These are phyloP conservation scores for Zaprionus camerounensis DNA, from an alignment of 1,140 invertebrate genomes.

Conservation along the genomic window DNA sequence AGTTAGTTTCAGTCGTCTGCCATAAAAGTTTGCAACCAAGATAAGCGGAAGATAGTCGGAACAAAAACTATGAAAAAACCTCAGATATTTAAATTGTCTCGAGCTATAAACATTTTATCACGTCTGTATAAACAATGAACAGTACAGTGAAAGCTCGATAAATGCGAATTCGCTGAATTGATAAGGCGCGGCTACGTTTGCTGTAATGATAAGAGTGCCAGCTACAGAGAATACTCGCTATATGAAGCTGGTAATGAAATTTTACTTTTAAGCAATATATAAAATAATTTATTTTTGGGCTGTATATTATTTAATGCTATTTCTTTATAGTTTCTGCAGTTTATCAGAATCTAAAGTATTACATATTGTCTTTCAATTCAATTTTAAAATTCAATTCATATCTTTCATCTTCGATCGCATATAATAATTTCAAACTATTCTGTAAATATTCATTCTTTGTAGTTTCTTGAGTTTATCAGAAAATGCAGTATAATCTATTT, in stretches of 20 bases:
- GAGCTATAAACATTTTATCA: constrained; percentile 31
- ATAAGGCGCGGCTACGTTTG: background rate
- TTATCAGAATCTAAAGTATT: too few species aligned
- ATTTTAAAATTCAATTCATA: too few species aligned
- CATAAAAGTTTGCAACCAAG: background rate
- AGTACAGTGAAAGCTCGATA: background rate
- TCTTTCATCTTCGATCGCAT: too few species aligned
- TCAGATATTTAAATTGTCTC: background rate
- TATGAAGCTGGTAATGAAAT: background rate
- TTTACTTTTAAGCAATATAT: too few species aligned
- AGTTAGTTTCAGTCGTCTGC: background rate
- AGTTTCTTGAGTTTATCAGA: background rate
- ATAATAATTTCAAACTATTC: too few species aligned
- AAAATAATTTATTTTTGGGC: too few species aligned
- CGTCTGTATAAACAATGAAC: constrained; percentile 16
- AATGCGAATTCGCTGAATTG: background rate
- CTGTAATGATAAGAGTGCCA: background rate
- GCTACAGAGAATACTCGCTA: background rate
- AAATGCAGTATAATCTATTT: background rate
- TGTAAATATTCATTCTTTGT: background rate
- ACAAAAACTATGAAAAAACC: background rate
- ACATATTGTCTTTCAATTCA: too few species aligned
- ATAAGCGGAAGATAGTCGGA: constrained; percentile 1
- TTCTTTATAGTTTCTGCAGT: background rate
- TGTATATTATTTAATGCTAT: background rate